Evolutionary conservation across 2,113 vertebrate species (phyloP).

Genomic region (Nesogale talazaci): DNA sequence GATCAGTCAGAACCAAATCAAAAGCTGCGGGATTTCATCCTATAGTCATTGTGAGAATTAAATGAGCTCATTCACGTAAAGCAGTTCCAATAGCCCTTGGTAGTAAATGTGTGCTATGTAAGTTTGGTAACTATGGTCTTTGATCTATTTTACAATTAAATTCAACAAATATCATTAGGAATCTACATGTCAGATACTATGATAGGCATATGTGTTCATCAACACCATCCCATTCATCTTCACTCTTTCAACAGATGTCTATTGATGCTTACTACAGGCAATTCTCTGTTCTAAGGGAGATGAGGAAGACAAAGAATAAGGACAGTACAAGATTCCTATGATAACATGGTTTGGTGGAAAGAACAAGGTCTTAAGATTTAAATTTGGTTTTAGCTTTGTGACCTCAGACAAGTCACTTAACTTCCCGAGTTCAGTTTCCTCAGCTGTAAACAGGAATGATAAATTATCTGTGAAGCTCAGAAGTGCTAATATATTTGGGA

Average conservation of each 20-base stretch:
- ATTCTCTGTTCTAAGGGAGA: neutral
- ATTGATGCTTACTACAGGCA: neutral
- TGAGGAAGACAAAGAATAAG: neutral
- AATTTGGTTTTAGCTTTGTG: neutral
- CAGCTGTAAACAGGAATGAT: neutral
- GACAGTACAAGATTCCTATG: constrained; percentile 1
- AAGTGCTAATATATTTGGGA: neutral
- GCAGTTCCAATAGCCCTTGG: neutral
- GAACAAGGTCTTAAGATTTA: constrained; percentile 6
- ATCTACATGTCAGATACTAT: constrained; percentile 10
- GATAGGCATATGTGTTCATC: neutral
- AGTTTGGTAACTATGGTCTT: constrained; percentile 26
- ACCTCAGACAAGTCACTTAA: neutral
- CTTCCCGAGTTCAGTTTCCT: constrained; percentile 9
- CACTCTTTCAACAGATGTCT: constrained; percentile 17
- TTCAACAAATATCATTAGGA: constrained; percentile 9
- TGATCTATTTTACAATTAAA: constrained; percentile 57
- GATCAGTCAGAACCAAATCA: too few species aligned
- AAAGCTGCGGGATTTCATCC: too few species aligned
- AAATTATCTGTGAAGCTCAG: neutral
- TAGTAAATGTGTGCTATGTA: constrained; percentile 10
- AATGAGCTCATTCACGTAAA: constrained; percentile 34
- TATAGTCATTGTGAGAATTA: constrained; percentile 3
- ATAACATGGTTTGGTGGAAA: neutral
- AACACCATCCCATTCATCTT: neutral